These are phyloP conservation scores for Anastrepha ludens DNA, from an alignment of 1,140 invertebrate species.

Conservation along the genomic window DNA sequence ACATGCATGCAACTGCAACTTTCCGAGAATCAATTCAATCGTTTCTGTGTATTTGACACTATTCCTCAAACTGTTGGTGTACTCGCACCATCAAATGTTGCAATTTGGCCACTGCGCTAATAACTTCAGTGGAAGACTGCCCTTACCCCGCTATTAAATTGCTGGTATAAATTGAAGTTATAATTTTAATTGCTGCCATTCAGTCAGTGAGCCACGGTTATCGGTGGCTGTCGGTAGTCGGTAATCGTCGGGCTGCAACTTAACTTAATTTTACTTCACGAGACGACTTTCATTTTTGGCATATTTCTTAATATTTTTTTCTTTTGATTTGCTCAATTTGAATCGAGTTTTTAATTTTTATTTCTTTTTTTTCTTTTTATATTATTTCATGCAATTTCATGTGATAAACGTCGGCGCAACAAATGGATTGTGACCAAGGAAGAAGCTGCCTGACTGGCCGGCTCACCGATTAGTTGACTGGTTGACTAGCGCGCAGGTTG, in stretches of 20 bases:
- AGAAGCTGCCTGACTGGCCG: neutral
- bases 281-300: neutral
- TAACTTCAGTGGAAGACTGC: neutral
- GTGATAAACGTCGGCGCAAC: conserved; percentile 37
- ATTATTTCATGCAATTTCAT: neutral
- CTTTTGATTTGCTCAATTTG: neutral
- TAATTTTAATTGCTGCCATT: neutral
- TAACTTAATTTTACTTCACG: conserved; percentile 1
- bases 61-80: neutral
- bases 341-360: neutral
- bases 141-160: neutral
- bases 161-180: neutral
- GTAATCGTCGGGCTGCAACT: conserved; percentile 18
- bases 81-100: neutral
- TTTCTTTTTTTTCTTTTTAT: neutral
- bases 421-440: conserved; percentile 10
- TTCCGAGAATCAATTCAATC: neutral
- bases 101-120: conserved; percentile 4
- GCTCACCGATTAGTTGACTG: neutral
- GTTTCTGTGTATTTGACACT: conserved; percentile 13
- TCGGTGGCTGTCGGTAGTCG: conserved; percentile 40
- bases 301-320: neutral
- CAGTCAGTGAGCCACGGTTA: neutral
- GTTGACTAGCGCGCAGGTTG: neutral
- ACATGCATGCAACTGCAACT: neutral